Evolutionary conservation across 2,888 invertebrate genomes (phyloP).

Genomic region (Idaea aversata): DNA sequence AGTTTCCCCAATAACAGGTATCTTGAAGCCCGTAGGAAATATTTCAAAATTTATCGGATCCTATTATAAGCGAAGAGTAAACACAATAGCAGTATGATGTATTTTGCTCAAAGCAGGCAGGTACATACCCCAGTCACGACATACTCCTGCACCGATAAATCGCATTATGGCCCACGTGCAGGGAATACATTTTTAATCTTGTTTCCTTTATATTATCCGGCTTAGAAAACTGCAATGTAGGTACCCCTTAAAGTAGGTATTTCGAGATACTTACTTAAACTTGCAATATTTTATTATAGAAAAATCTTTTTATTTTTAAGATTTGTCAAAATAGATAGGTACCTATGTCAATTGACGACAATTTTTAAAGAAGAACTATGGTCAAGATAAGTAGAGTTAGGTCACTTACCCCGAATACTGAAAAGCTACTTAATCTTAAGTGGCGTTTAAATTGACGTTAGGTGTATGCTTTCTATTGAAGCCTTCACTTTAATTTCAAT

Average conservation of each 20-base stretch:
- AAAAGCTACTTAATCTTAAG: too few species aligned
- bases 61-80: conserved; percentile 26
- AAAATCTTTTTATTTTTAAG: neutral
- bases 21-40: conserved; percentile 7
- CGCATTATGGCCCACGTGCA: conserved; percentile 77
- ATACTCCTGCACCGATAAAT: conserved; percentile 73
- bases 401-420: too few species aligned
- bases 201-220: conserved; percentile 74
- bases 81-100: conserved; percentile 54
- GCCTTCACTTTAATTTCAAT: too few species aligned
- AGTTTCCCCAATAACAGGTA: neutral
- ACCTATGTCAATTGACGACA: too few species aligned
- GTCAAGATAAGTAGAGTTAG: too few species aligned
- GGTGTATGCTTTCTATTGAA: too few species aligned
- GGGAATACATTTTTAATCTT: conserved; percentile 79
- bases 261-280: neutral
- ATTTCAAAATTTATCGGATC: conserved; percentile 23
- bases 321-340: neutral
- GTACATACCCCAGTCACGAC: conserved; percentile 68
- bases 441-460: too few species aligned
- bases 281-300: neutral
- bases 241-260: conserved; percentile 35
- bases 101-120: conserved; percentile 48
- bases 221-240: conserved; percentile 56
- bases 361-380: too few species aligned